Conservation (phyloP, 2,797 vertebrate species). For the Pangasius krempfi region DNA sequence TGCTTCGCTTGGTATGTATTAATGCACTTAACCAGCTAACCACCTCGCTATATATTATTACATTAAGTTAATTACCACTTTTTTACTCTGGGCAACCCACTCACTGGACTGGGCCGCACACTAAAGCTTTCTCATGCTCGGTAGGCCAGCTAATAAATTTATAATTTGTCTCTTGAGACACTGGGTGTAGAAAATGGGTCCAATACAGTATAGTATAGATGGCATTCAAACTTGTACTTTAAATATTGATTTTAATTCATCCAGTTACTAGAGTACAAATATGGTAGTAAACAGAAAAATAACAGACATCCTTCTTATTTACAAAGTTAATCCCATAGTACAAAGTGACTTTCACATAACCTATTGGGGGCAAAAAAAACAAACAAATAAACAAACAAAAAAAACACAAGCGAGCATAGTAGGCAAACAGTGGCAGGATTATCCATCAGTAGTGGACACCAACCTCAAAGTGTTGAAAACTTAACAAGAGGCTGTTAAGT, state of each 20-base stretch:
- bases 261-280: neutral
- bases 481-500: constrained; percentile 1
- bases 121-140: neutral
- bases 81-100: neutral
- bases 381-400: too few relatives aligned
- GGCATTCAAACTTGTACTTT: neutral
- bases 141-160: neutral
- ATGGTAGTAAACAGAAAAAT: neutral
- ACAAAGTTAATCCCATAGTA: neutral
- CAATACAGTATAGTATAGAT: neutral
- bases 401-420: neutral
- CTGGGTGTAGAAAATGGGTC: neutral
- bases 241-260: neutral
- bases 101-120: neutral
- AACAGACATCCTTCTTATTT: neutral
- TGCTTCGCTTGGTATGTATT: neutral
- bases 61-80: neutral
- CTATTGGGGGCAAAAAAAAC: neutral
- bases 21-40: neutral
- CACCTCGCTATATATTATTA: neutral
- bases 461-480: neutral
- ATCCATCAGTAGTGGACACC: neutral
- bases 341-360: neutral
- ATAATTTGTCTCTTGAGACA: neutral
- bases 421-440: neutral